Evolutionary conservation across 2,888 invertebrate species (phyloP).

Genomic region (Lepidochrysops patricia): DNA sequence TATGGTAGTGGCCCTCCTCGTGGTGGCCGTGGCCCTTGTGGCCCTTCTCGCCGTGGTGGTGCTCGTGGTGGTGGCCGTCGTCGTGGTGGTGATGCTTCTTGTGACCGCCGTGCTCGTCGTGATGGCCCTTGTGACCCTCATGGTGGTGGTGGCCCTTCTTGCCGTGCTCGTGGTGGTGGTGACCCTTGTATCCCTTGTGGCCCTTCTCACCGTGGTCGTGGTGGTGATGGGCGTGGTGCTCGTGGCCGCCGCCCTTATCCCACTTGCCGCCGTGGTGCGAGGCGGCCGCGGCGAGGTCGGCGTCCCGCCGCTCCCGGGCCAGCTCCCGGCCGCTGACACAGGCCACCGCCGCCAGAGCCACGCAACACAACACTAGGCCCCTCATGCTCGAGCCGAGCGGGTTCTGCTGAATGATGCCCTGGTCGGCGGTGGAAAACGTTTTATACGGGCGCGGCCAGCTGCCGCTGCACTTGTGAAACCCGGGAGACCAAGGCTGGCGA

Average conservation of each 20-base stretch:
- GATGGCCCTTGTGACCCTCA: constrained; percentile 76
- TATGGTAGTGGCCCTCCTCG: constrained; percentile 81
- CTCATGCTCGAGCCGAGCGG: constrained; percentile 52
- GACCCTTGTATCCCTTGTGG: constrained; percentile 82
- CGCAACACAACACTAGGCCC: constrained; percentile 49
- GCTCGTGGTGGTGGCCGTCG: constrained; percentile 78
- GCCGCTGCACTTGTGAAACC: constrained; percentile 64
- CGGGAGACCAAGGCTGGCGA: constrained; percentile 62
- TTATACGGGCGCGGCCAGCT: constrained; percentile 49
- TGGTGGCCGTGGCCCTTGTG: constrained; percentile 75
- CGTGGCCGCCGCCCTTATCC: constrained; percentile 78
- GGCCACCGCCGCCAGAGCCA: constrained; percentile 68
- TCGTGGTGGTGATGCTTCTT: constrained; percentile 79
- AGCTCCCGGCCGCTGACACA: constrained; percentile 70
- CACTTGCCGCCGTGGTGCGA: constrained; percentile 58
- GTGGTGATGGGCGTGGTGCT: constrained; percentile 78
- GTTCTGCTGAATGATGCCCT: constrained; percentile 52
- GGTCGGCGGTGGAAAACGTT: constrained; percentile 42
- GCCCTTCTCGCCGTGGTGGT: constrained; percentile 79
- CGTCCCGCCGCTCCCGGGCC: constrained; percentile 57
- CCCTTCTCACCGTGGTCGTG: constrained; percentile 81
- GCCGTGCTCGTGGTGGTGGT: constrained; percentile 78
- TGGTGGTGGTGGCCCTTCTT: constrained; percentile 85
- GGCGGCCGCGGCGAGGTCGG: constrained; percentile 74
- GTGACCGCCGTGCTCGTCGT: constrained; percentile 77